Base-by-base conservation (phyloP, 2,888 invertebrate genomes). In the Lepidochitona cinerea region DNA sequence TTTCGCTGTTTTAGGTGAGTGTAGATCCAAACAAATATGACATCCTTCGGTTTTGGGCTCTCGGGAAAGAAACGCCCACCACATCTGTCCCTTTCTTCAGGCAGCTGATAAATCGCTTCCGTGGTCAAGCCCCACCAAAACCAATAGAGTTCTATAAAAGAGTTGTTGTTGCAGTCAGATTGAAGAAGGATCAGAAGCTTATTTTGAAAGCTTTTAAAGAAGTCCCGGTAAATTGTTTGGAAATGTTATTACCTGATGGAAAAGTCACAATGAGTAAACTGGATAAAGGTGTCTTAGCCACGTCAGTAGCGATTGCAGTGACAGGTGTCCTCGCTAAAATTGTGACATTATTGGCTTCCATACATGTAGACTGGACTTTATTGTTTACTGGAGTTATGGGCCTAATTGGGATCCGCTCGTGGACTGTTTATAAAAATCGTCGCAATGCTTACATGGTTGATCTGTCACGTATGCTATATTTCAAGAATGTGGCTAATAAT, bases 191-290 rank as follows among this genome's bases (percentile, higher is more conserved):
- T 71, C 84, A 87, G 69, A 89, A 88, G 79, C 87, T 90, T n/a
- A 79, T 85, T 66, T 78, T 90, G 53, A 90, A 90, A 78, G 85
- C 85, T 18, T 90, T 89, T 77, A 90, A 89, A 79, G 89, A 90
- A 75, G 84, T 90, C 32, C 89, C 89, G 3, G 81, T 84, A 6
- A 82, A 84, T 69, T 81, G 83, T 9, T 77, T 89, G 49, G 88
- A 89, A 75, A 87, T 87, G 85, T 73, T 89, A 26, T 79, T 89
- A 12, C 89, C 89, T 0, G 87, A 89, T 68, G 89, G 89, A 1
- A 84, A 82, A 74, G 81, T 89, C 18, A 73, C 77, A 41, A 89
- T 89, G 78, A 82, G 82, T 3, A 75, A 76, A 26, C 67, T n/a
- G n/a, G 89, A 89, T 78, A 84, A 85, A 67, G 79, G 83, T 14